These are phyloP conservation scores for Chorisops tibialis DNA, from an alignment of 2,888 invertebrate genomes.

Conservation along the genomic window DNA sequence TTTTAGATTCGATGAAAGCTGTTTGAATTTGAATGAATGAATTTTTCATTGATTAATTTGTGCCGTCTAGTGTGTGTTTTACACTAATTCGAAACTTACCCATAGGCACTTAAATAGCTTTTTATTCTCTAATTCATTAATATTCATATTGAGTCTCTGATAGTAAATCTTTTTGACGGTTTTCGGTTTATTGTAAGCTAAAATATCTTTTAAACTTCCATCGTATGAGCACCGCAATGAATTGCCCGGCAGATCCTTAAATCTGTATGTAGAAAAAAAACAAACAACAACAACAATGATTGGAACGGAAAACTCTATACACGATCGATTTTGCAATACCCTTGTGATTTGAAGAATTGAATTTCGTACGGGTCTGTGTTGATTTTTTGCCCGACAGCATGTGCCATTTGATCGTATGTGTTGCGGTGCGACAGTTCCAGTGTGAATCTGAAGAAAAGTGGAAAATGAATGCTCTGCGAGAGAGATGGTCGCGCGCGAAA, in stretches of 20 bases:
- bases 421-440: conserved; percentile 91
- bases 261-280: conserved; percentile 61
- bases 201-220: conserved; percentile 87
- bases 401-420: conserved; percentile 92
- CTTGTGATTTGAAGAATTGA: conserved; percentile 96
- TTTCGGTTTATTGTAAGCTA: conserved; percentile 84
- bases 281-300: neutral
- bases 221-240: conserved; percentile 84
- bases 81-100: conserved; percentile 54
- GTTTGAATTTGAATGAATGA: no score
- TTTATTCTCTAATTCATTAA: conserved; percentile 96
- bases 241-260: conserved; percentile 85
- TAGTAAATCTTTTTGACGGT: conserved; percentile 92
- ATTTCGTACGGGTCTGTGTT: conserved; percentile 90
- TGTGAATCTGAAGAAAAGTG: conserved; percentile 59
- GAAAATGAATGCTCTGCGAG: neutral
- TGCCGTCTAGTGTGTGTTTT: no score
- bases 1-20: conserved; percentile 84
- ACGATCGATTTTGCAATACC: conserved; percentile 40
- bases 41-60: no score
- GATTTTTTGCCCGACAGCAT: conserved; percentile 86
- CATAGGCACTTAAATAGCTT: conserved; percentile 86
- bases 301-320: neutral
- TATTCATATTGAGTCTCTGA: conserved; percentile 93
- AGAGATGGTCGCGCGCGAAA: neutral